Evolutionary conservation across 2,888 invertebrate genomes (phyloP).

Genomic region (Baccha elongata): DNA sequence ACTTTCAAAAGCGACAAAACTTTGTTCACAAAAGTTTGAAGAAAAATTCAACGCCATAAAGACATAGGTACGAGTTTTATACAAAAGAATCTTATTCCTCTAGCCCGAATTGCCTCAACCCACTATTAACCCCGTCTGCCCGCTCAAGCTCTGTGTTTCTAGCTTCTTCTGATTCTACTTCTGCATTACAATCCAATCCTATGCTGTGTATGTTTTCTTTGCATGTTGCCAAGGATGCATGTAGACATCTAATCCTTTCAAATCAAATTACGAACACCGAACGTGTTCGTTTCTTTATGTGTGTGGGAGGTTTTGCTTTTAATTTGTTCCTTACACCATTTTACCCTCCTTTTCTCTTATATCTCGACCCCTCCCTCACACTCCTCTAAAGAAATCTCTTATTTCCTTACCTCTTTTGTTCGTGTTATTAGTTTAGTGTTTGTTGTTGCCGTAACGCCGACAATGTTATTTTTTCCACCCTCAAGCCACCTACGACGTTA

Average conservation of each 20-base stretch:
- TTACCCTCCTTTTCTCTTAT: background rate
- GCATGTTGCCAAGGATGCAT: constrained; percentile 72
- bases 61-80: constrained; percentile 35
- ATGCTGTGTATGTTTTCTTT: constrained; percentile 64
- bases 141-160: background rate
- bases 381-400: background rate
- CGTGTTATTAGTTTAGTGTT: constrained; percentile 41
- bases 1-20: constrained; percentile 71
- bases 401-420: constrained; percentile 24
- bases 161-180: constrained; percentile 3
- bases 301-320: constrained; percentile 49
- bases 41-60: constrained; percentile 49
- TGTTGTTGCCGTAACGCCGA: constrained; percentile 25
- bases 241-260: constrained; percentile 73
- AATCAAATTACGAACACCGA: constrained; percentile 71
- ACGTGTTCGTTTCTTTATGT: constrained; percentile 68
- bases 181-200: constrained; percentile 47
- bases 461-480: constrained; percentile 12
- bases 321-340: constrained; percentile 64
- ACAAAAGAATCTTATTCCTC: constrained; percentile 52
- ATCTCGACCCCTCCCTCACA: background rate
- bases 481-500: background rate
- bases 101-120: background rate
- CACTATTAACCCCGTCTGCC: background rate
- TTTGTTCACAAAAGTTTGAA: constrained; percentile 62